These are phyloP conservation scores for Colaptes auratus DNA, from an alignment of 2,113 vertebrate genomes.

Conservation along the genomic window DNA sequence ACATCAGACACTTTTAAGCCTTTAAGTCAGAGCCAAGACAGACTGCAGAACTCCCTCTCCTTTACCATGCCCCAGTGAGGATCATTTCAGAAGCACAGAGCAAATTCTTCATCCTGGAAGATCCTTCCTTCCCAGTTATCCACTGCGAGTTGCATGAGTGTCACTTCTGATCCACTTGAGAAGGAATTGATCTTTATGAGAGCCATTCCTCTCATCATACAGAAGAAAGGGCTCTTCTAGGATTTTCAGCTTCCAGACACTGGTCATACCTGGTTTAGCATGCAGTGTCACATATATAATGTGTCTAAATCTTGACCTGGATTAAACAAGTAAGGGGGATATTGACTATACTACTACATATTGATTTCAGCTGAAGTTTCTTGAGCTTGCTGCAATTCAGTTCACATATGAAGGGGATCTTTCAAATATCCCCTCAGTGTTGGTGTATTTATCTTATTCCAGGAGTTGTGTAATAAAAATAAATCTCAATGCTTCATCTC, in stretches of 20 bases:
- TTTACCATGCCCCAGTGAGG: background rate
- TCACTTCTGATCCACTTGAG: background rate
- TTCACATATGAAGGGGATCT: background rate
- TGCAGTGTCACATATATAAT: background rate
- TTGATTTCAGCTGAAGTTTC: conserved; percentile 33
- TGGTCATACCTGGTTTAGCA: background rate
- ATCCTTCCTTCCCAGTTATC: background rate
- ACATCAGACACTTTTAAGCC: background rate
- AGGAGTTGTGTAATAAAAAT: background rate
- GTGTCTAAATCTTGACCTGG: background rate
- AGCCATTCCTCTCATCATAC: background rate
- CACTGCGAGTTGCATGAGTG: background rate
- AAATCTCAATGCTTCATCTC: conserved; percentile 7
- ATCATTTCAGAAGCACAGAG: background rate
- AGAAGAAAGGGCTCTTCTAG: background rate
- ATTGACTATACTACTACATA: background rate
- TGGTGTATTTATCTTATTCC: background rate
- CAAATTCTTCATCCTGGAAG: background rate
- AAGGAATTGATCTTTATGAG: background rate
- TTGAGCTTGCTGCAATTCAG: background rate
- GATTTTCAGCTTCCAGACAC: background rate
- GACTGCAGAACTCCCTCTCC: background rate
- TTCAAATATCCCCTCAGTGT: background rate
- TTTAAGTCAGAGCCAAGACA: background rate
- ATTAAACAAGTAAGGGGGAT: conserved; percentile 16